Evolutionary conservation across 2,888 invertebrate genomes (phyloP), one percentile per base, ranked within the genome.

Genomic region (Pachydiplax longipennis): DNA sequence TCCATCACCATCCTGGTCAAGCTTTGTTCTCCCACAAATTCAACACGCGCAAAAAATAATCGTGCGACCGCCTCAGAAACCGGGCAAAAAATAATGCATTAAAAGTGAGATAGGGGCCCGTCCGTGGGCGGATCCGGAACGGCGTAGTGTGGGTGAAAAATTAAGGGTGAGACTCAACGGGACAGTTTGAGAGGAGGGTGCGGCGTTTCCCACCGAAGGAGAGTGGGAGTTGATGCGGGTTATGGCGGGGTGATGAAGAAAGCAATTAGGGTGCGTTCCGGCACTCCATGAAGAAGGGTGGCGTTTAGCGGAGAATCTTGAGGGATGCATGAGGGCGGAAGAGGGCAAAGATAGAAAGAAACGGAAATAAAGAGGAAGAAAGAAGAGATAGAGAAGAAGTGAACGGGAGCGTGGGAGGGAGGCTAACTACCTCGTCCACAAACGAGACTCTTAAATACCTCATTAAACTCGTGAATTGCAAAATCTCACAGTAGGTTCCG

Each of bases 201-300:
- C 31, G 80, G 31, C 37, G 35, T 31, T 37, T 37, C 80, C 37
- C 65, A 65, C 65, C 80, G 35, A 80, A 35, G 35, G 31, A 35
- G 80, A 80, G 5, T 2, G 31, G 44, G 44, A 44, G 44, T 44
- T 80, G 25, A 31, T 31, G 81, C 25, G 81, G 37, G 81, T 81
- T 81, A 22, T 37, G 35, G 40, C 73, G 80, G 80, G 31, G 37
- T 80, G 81, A 44, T 81, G 81, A 81, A 81, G 81, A 37, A 81
- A 81, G 81, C 37, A 81, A 81, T 81, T 81, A 81, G 81, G 37
- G 40, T 81, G 81, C 40, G 80, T 31, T 80, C 35, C 80, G 73
- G 73, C 73, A 73, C 73, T 73, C 73, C 31, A 31, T 25, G 73
- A 18, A 53, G 73, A 73, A 31, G 73, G 44, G 44, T 44, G 44